These are phyloP conservation scores for Eubasilissa regina DNA, from an alignment of 1,140 invertebrate species.

Conservation along the genomic window DNA sequence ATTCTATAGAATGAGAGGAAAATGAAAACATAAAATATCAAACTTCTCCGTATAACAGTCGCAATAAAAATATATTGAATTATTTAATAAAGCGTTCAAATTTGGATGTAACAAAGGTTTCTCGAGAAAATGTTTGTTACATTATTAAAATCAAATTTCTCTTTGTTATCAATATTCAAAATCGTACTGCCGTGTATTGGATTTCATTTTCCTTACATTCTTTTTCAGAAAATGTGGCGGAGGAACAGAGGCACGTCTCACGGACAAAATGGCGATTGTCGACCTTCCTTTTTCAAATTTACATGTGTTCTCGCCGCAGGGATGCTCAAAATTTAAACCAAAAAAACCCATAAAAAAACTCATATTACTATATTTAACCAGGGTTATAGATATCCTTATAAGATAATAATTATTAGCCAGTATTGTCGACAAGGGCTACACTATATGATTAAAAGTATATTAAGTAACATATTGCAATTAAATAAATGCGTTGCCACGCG, in stretches of 20 bases:
- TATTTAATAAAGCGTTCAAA: not conserved
- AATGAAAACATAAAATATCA: constrained; percentile 2
- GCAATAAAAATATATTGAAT: not conserved
- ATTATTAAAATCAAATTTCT: constrained; percentile 17
- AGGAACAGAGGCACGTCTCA: not conserved
- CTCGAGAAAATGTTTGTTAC: not conserved
- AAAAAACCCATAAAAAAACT: too few relatives aligned
- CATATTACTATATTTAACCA: too few relatives aligned
- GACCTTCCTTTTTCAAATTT: not conserved
- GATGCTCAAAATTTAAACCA: not conserved
- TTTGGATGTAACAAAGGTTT: not conserved
- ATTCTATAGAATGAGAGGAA: not conserved
- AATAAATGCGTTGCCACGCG: too few relatives aligned
- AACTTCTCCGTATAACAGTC: not conserved
- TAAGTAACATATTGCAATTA: too few relatives aligned
- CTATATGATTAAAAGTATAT: too few relatives aligned
- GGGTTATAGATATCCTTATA: too few relatives aligned
- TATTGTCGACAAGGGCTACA: too few relatives aligned
- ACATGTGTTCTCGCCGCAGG: not conserved
- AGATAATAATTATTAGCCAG: too few relatives aligned
- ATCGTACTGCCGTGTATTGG: not conserved
- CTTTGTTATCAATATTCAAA: constrained; percentile 24
- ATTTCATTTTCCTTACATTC: not conserved
- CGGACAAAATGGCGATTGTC: constrained; percentile 4
- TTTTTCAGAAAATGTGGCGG: not conserved